Percentiles rank a stretch among this genome's conserved stretches.
Conservation (phyloP, 1,140 invertebrate species). For the Rhopalosiphum maidis region DNA sequence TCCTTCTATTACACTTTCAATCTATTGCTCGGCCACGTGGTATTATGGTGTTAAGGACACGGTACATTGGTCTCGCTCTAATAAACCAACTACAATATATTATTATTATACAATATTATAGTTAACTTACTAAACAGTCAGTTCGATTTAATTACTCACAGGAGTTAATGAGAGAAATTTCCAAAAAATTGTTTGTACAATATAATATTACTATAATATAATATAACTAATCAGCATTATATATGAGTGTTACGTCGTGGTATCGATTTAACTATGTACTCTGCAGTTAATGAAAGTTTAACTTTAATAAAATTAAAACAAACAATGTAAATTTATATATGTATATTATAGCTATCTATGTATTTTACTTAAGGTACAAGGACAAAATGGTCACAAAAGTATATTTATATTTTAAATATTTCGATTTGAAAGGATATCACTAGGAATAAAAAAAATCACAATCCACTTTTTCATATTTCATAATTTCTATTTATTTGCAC, state of each 20-base stretch:
- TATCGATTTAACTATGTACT: not conserved
- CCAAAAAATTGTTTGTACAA: not conserved
- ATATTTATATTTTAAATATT: not conserved
- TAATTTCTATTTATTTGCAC: not conserved
- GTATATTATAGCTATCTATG: not conserved
- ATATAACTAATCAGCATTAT: too few species aligned
- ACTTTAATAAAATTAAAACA: not conserved
- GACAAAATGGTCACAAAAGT: not conserved
- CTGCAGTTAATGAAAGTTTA: too few species aligned
- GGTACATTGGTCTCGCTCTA: conserved; percentile 7
- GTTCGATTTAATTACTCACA: not conserved
- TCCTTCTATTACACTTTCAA: not conserved
- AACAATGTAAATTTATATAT: not conserved
- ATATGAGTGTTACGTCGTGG: not conserved
- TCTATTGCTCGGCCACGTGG: not conserved
- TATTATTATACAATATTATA: not conserved
- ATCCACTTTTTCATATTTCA: not conserved
- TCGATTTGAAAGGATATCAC: too few species aligned
- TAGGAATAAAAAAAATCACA: not conserved
- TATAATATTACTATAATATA: too few species aligned
- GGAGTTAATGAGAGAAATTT: not conserved
- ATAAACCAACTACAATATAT: not conserved
- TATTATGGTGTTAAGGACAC: not conserved
- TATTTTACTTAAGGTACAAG: not conserved
- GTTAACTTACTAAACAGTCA: not conserved